Evolutionary conservation across 2,113 vertebrate species (phyloP).

Genomic region (Bos taurus): ARS-UCD2.0 NC_037333.1:13060501-13061000

Average conservation of each 20-base stretch:
- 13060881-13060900: conserved; percentile 69
- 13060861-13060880: conserved; percentile 73
- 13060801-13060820: conserved; percentile 48
- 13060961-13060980: conserved; percentile 86
- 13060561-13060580: not conserved
- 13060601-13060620: not conserved
- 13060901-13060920: conserved; percentile 88
- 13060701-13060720: not conserved
- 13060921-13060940: conserved; percentile 88
- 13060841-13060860: conserved; percentile 66
- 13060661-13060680: not conserved
- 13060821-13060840: not conserved
- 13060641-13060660: not conserved
- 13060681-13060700: not conserved
- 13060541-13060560: not conserved
- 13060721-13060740: not conserved
- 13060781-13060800: conserved; percentile 53
- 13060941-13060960: conserved; percentile 83
- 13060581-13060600: not conserved
- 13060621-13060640: not conserved
- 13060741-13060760: not conserved
- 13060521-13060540: not conserved
- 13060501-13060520: not conserved
- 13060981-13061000: conserved; percentile 90
- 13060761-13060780: not conserved